A percentile compares a stretch with the other conserved stretches of the same genome.
Conservation (phyloP, 1,140 invertebrate genomes). For the Elymnias hypermnestra region DNA sequence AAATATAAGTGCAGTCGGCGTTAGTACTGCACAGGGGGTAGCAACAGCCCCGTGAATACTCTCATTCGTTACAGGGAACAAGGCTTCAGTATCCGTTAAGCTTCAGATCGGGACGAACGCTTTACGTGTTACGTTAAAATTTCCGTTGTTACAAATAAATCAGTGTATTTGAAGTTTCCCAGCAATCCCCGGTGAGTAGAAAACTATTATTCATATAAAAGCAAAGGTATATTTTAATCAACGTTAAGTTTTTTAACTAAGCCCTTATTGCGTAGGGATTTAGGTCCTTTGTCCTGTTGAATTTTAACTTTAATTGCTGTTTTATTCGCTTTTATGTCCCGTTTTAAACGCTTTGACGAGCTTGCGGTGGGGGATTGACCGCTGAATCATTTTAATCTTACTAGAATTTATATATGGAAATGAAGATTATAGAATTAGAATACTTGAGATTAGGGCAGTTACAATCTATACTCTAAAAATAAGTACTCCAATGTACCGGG, state of each 20-base stretch:
- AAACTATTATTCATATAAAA: background rate
- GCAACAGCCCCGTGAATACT: constrained; percentile 20
- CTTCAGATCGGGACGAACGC: constrained; percentile 24
- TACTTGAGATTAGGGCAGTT: too few species aligned
- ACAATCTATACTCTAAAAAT: too few species aligned
- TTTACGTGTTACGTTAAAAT: constrained; percentile 4
- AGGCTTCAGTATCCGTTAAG: constrained; percentile 28
- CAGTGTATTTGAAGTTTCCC: constrained; percentile 5
- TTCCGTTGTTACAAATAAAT: background rate
- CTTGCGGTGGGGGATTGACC: constrained; percentile 6
- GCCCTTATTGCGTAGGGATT: background rate
- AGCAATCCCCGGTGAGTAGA: constrained; percentile 1
- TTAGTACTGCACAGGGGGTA: constrained; percentile 24
- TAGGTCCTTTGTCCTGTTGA: constrained; percentile 1
- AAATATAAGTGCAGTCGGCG: constrained; percentile 28
- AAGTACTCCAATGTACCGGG: too few species aligned
- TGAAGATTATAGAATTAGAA: background rate
- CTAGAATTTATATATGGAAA: background rate
- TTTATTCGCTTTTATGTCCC: constrained; percentile 8
- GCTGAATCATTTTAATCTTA: constrained; percentile 1
- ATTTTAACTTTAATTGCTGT: constrained; percentile 9
- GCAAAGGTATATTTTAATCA: background rate
- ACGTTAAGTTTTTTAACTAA: background rate
- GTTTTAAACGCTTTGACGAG: constrained; percentile 12
- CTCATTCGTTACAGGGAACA: constrained; percentile 5